Conservation (phyloP, 2,888 invertebrate species). For the Hemicrepidius hirtus region DNA sequence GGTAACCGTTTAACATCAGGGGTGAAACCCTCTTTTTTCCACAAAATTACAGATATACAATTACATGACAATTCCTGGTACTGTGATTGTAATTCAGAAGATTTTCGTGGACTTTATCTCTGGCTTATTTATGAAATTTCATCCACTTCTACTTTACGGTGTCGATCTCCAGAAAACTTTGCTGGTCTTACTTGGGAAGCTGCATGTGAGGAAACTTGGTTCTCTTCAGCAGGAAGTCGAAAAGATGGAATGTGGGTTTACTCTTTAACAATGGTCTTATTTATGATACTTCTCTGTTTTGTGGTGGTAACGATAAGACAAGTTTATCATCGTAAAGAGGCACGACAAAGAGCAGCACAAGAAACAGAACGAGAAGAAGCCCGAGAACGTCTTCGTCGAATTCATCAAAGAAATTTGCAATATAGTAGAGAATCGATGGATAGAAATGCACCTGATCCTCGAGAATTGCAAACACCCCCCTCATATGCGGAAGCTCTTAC, state of each 20-base stretch:
- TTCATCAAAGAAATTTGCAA: conserved; percentile 72
- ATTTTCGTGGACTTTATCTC: conserved; percentile 78
- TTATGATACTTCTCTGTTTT: conserved; percentile 75
- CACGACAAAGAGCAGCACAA: conserved; percentile 68
- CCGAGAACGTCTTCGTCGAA: conserved; percentile 72
- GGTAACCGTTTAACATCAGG: conserved; percentile 82
- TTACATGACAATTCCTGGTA: conserved; percentile 85
- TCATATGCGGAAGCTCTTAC: conserved; percentile 86
- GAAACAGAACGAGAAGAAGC: conserved; percentile 77
- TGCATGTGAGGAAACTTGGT: conserved; percentile 80
- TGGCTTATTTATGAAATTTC: conserved; percentile 76
- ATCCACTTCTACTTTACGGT: conserved; percentile 74
- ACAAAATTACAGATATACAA: conserved; percentile 77
- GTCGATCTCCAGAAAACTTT: conserved; percentile 78
- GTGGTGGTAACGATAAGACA: conserved; percentile 75
- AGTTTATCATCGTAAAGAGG: conserved; percentile 75
- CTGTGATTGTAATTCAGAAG: conserved; percentile 80
- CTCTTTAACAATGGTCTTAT: conserved; percentile 75
- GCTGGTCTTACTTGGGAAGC: conserved; percentile 81
- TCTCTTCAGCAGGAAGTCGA: conserved; percentile 59
- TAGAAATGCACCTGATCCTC: conserved; percentile 80
- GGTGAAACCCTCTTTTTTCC: conserved; percentile 77
- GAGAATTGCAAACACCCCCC: conserved; percentile 82
- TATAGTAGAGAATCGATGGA: conserved; percentile 67
- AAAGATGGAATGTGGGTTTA: conserved; percentile 75